phyloP scores from a whole-genome alignment of 2,888 invertebrate genomes.

The Pandemis heparana region DNA sequence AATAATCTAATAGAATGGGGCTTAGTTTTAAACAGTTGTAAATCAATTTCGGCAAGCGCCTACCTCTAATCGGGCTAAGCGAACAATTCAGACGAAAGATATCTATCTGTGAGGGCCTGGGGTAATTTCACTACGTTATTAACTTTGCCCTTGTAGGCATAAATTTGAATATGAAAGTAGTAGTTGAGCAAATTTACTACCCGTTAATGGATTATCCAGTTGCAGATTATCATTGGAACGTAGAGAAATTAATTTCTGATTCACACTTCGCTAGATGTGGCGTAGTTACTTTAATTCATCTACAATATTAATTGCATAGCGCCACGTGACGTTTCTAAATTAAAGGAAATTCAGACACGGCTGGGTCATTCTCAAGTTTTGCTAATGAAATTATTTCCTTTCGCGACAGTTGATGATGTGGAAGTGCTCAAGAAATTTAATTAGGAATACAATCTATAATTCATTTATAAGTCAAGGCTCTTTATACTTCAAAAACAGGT shows the following conservation, averaged over 20 bases:
- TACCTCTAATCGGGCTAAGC: constrained; percentile 63
- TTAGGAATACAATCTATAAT: no score
- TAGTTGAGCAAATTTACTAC: constrained; percentile 31
- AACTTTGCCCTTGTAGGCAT: constrained; percentile 39
- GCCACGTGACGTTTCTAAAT: background rate
- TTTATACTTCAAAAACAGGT: no score
- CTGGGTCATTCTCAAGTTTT: background rate
- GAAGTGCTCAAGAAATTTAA: background rate
- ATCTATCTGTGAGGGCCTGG: constrained; percentile 50
- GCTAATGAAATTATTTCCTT: background rate
- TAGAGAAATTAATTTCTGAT: constrained; percentile 27
- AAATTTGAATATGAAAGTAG: constrained; percentile 41
- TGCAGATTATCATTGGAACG: constrained; percentile 25
- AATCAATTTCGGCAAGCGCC: constrained; percentile 67
- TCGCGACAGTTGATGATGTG: background rate
- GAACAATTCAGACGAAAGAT: constrained; percentile 67
- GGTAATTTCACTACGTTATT: constrained; percentile 50
- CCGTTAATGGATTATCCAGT: constrained; percentile 32
- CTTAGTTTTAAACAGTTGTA: constrained; percentile 74
- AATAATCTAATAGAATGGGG: constrained; percentile 68
- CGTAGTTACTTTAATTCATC: background rate
- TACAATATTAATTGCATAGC: background rate
- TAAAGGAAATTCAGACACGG: background rate
- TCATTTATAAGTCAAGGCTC: no score
- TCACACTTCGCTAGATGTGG: background rate